Evolutionary conservation across 1,140 invertebrate genomes (phyloP), one percentile per base, ranked within the genome.

Genomic region (Phymorhynchus buccinoides): DNA sequence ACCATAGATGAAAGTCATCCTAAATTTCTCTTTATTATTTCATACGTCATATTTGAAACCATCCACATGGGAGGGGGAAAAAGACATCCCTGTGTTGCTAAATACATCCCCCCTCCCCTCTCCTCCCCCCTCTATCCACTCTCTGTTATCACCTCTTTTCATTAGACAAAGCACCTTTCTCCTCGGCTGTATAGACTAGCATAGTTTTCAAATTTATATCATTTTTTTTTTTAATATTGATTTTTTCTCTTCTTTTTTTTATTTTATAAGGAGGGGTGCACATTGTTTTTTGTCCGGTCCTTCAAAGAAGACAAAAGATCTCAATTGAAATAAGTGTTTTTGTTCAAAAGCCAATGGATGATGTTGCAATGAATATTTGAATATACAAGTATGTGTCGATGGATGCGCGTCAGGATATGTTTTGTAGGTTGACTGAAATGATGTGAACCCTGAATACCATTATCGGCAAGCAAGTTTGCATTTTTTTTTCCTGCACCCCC

Each of bases 281-380:
- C 73, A 75, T 75, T 75, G 73, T 75, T 75, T 18, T 39, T 75
- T 71, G 22, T n/a, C n/a, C n/a, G n/a, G 56, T 62, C 56, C 56
- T 62, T 62, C 14, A 52, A 14, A 52, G 48, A 52, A 52, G 22
- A 16, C 39, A 2, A 75, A 41, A 9, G 73, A 75, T 75, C 73
- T 75, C 73, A 75, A 35, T 39, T n/a, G n/a, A n/a, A n/a, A n/a
- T 37, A 41, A 37, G 35, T 75, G 35, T 75, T 75, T 75, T n/a
- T n/a, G n/a, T n/a, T n/a, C n/a, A n/a, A 14, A 37, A 37, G 27
- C 16, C 18, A 27, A 75, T 41, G 27, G 4, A 75, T 75, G 32
- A 41, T 75, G 73, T n/a, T 73, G 4, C n/a, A 73, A 35, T 6
- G 9, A 35, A 32, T 73, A 22, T 30, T 16, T 9, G 9, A 41